Evolutionary conservation across 2,888 invertebrate species (phyloP).

Genomic region (Zaprionus lineosus): DNA sequence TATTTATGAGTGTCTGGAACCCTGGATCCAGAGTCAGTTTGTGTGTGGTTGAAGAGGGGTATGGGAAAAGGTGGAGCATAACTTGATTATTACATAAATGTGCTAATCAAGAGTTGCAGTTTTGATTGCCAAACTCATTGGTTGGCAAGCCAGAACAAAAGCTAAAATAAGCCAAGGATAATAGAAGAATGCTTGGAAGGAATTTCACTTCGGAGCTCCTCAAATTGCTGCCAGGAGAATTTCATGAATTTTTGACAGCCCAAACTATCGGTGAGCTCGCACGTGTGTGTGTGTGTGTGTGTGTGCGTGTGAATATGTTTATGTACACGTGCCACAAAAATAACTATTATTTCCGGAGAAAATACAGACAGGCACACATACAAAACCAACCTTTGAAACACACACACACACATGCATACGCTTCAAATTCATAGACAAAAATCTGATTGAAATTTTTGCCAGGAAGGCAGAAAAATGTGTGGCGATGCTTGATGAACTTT

Average conservation of each 20-base stretch:
- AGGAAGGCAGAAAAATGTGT: conserved; percentile 19
- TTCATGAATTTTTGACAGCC: conserved; percentile 37
- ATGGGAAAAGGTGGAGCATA: conserved; percentile 24
- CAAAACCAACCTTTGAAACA: no score
- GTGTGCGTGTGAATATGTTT: conserved; percentile 2
- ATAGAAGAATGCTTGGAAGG: background rate
- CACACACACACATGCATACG: conserved; percentile 10
- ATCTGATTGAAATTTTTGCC: conserved; percentile 57
- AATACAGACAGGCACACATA: conserved; percentile 10
- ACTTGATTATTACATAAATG: conserved; percentile 63
- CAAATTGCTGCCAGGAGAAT: conserved; percentile 50
- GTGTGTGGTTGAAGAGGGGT: no score
- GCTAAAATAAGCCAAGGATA: conserved; percentile 5
- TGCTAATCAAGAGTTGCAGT: conserved; percentile 69
- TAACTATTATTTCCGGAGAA: conserved; percentile 58
- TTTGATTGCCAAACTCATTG: conserved; percentile 40
- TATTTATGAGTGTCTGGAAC: conserved; percentile 42
- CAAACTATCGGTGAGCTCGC: conserved; percentile 10
- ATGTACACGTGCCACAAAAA: conserved; percentile 59
- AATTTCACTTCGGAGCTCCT: conserved; percentile 1
- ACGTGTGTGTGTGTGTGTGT: conserved; percentile 3
- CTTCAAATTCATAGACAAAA: no score
- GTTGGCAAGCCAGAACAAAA: background rate
- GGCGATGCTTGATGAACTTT: background rate
- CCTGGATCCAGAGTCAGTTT: no score